Percentiles rank a stretch among this genome's conserved stretches.
Evolutionary conservation across 2,888 invertebrate genomes (phyloP).

Genomic region (Calliopum simillimum): DNA sequence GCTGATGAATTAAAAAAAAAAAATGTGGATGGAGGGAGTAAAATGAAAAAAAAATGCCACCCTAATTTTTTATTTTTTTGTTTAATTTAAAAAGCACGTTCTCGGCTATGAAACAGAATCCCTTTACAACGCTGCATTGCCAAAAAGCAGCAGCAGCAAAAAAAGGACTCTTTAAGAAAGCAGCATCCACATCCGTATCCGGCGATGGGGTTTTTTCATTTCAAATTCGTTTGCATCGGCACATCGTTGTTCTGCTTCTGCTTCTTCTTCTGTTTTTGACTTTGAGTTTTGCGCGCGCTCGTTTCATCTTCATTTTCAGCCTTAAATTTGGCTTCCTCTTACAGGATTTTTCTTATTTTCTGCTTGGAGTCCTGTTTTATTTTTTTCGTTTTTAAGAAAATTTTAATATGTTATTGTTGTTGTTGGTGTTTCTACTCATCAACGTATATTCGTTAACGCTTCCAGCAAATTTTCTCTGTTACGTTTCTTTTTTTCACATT

Average conservation of each 20-base stretch:
- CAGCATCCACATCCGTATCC: too few species aligned
- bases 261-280: slow-evolving; percentile 2
- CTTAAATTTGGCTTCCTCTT: neutral
- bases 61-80: slow-evolving; percentile 1
- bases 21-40: neutral
- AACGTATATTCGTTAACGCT: neutral
- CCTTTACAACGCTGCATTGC: too few species aligned
- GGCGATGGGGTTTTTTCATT: too few species aligned
- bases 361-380: neutral
- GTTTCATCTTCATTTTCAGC: too few species aligned
- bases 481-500: neutral
- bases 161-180: too few species aligned
- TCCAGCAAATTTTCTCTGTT: slow-evolving; percentile 6
- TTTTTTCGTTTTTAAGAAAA: neutral
- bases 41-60: slow-evolving; percentile 8
- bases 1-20: neutral
- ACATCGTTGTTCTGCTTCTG: too few species aligned
- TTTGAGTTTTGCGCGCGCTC: slow-evolving; percentile 1
- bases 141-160: too few species aligned
- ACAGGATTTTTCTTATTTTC: neutral
- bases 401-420: too few species aligned
- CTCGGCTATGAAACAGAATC: neutral
- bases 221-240: too few species aligned
- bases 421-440: too few species aligned
- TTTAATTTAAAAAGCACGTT: slow-evolving; percentile 20